A percentile compares a stretch with the other conserved stretches of the same genome.
Conservation (phyloP, 2,113 vertebrate genomes). For the Strix aluco region DNA sequence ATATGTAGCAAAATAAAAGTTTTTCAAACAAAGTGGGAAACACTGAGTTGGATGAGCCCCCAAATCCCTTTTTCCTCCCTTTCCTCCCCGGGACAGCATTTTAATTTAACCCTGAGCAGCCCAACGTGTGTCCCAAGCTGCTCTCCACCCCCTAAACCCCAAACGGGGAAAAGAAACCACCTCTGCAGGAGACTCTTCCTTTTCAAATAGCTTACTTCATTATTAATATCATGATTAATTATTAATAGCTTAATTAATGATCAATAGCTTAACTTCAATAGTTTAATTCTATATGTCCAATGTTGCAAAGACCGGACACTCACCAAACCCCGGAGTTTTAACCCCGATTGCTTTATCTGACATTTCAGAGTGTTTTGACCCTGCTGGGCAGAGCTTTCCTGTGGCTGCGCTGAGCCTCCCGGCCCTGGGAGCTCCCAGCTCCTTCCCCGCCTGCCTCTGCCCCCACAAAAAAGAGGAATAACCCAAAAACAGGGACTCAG, state of each 20-base stretch:
- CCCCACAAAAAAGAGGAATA: background rate
- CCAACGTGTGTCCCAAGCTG: background rate
- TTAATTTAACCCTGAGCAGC: background rate
- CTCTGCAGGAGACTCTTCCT: too few relatives aligned
- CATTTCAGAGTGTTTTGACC: too few relatives aligned
- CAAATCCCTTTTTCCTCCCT: background rate
- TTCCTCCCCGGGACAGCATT: too few relatives aligned
- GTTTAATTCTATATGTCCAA: accelerated
- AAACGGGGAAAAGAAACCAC: too few relatives aligned
- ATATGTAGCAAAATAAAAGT: background rate
- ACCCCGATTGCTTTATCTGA: accelerated
- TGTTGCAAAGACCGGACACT: accelerated
- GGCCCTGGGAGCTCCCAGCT: background rate
- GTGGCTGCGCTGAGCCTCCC: background rate
- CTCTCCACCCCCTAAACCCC: background rate
- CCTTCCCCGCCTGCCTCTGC: background rate
- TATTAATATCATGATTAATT: background rate
- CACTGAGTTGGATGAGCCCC: background rate
- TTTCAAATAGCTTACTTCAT: background rate
- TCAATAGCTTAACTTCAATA: background rate
- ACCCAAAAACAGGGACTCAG: background rate
- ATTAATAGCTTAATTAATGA: background rate
- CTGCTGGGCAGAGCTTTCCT: background rate
- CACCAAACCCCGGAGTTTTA: background rate
- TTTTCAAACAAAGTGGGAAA: too few relatives aligned